Conservation (phyloP, 2,888 invertebrate genomes). For the Pardosa pseudoannulata region DNA sequence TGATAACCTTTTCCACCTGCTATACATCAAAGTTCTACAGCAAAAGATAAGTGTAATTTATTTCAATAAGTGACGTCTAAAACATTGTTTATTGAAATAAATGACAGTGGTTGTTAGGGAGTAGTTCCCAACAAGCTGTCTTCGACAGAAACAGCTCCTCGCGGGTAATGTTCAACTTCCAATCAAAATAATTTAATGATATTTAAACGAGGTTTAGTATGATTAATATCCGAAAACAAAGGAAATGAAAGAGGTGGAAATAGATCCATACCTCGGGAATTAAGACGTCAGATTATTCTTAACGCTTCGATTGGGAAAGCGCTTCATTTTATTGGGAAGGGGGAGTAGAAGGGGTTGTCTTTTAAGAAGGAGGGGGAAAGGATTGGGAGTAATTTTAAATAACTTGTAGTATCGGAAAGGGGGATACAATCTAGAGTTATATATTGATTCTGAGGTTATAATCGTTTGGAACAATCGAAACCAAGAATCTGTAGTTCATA, state of each 20-base stretch:
- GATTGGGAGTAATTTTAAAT: too few relatives aligned
- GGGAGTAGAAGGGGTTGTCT: too few relatives aligned
- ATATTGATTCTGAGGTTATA: too few relatives aligned
- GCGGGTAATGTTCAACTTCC: neutral
- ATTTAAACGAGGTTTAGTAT: slow-evolving; percentile 3
- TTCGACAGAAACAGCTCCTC: neutral
- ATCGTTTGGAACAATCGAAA: too few relatives aligned
- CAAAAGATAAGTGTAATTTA: neutral
- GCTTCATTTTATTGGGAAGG: too few relatives aligned
- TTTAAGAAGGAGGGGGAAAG: too few relatives aligned
- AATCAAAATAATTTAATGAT: slow-evolving; percentile 11
- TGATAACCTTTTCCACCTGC: neutral
- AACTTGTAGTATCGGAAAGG: too few relatives aligned
- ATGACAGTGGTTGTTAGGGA: slow-evolving; percentile 1
- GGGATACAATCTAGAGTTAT: too few relatives aligned
- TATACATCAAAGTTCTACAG: neutral
- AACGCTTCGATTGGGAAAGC: too few relatives aligned
- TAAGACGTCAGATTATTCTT: too few relatives aligned
- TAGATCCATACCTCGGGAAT: too few relatives aligned
- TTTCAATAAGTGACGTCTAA: neutral
- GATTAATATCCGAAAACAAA: neutral
- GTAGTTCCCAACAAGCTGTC: neutral
- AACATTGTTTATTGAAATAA: slow-evolving; percentile 6
- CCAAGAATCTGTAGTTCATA: too few relatives aligned
- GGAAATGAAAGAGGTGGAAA: neutral